These are phyloP conservation scores for Cyrtorhinus lividipennis DNA, from an alignment of 1,140 invertebrate genomes.

Conservation along the genomic window DNA sequence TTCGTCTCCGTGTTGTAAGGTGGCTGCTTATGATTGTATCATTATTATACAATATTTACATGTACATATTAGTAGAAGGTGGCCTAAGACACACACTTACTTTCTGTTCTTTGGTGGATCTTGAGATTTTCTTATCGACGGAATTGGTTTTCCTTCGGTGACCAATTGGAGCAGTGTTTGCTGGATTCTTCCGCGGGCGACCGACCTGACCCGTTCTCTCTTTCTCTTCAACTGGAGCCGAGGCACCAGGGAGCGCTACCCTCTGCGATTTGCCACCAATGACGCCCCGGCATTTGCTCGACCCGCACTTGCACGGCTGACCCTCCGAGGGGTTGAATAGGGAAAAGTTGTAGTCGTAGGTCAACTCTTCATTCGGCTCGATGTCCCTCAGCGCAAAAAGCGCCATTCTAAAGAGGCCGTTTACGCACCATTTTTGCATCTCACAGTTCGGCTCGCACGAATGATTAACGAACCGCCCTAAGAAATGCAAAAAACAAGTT, in stretches of 20 bases:
- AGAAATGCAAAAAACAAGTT: constrained; percentile 3
- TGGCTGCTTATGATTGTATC: no score
- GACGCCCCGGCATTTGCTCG: constrained; percentile 71
- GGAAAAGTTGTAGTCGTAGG: constrained; percentile 94
- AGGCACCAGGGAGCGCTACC: constrained; percentile 27
- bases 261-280: constrained; percentile 86
- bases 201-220: constrained; percentile 1
- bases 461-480: constrained; percentile 85
- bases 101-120: constrained; percentile 1
- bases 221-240: background rate
- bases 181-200: constrained; percentile 14
- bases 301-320: constrained; percentile 64
- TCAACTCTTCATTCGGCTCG: constrained; percentile 67
- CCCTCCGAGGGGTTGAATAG: constrained; percentile 12
- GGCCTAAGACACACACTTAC: no score
- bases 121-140: background rate
- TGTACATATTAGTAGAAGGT: no score
- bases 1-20: no score
- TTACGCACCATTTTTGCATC: constrained; percentile 98
- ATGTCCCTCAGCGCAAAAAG: constrained; percentile 86
- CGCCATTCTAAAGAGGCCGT: constrained; percentile 87
- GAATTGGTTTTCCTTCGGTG: constrained; percentile 13
- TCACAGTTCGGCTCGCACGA: constrained; percentile 96
- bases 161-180: background rate
- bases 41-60: no score